These are phyloP conservation scores for Malacoraja senta DNA, from an alignment of 2,797 vertebrate genomes.

Conservation along the genomic window DNA sequence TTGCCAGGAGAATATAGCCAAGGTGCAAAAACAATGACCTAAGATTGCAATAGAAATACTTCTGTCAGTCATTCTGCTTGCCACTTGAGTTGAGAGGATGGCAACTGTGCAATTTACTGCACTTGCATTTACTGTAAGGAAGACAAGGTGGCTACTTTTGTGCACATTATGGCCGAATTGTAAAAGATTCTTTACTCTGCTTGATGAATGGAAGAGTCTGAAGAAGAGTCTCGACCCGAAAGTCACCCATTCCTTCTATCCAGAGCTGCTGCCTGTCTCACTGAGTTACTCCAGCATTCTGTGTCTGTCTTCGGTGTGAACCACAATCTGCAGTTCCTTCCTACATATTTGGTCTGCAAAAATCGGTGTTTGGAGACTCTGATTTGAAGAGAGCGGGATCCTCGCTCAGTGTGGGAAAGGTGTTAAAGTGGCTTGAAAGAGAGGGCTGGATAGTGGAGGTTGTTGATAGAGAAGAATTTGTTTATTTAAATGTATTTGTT, in stretches of 20 bases:
- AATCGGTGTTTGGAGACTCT: too few relatives aligned
- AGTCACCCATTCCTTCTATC: too few relatives aligned
- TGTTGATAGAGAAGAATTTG: not conserved
- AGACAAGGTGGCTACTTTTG: not conserved
- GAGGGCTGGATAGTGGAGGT: not conserved
- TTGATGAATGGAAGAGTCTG: not conserved
- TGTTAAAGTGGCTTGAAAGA: not conserved
- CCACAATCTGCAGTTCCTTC: too few relatives aligned
- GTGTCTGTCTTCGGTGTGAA: too few relatives aligned
- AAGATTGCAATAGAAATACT: not conserved
- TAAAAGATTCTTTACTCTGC: not conserved
- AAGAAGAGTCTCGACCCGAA: too few relatives aligned
- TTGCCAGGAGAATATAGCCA: not conserved
- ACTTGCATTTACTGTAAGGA: not conserved
- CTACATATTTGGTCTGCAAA: too few relatives aligned
- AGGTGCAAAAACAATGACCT: not conserved
- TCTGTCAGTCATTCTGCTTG: not conserved
- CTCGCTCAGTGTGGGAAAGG: not conserved
- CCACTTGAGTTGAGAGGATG: not conserved
- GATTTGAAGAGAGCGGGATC: not conserved
- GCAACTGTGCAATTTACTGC: not conserved
- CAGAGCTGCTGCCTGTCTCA: too few relatives aligned
- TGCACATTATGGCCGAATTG: not conserved
- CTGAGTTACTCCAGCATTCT: too few relatives aligned
- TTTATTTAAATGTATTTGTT: not conserved